Base-by-base conservation (phyloP, 2,888 invertebrate genomes). In the Caenorhabditis imperialis region DNA sequence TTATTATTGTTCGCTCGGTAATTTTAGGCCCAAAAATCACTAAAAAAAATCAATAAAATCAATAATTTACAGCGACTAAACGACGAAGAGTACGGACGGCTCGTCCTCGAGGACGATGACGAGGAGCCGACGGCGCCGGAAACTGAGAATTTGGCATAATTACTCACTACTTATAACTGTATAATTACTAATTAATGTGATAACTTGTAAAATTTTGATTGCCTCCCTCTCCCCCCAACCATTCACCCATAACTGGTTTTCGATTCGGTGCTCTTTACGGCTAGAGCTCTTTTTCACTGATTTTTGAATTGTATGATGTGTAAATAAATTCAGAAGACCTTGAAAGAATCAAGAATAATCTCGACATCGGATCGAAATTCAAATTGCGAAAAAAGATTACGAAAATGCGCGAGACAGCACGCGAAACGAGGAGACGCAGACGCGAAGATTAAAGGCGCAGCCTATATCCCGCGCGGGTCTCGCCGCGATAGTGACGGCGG, bases 61-160 rank as follows among this genome's bases (percentile, higher is more conserved):
- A 8, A 16, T 18, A 18, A 40, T 14, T 55, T 61, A 44, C 54
- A 72, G 72, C 58, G 61, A 14, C 67, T 67, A 57, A 47, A 54
- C 16, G 67, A 74, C 25, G 74, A 75, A 38, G 74, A 75, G 20
- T 75, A 75, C 38, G 69, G 74, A 18, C 37, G 74, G 14, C 53
- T 75, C n/a, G 63, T 75, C 4, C 42, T 75, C 5, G 69, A 75
- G n/a, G 69, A 69, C 2, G 74, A 74, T 18, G 74, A 75, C 25
- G 53, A 61, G 5, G 50, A 55, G 12, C 53, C 60, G 0, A 30
- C 40, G 10, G 16, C 38, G 0, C 38, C 23, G 12, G 57, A 67
- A 44, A 51, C 33, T 30, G 35, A 25, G 1, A n/a, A 23, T 6
- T 18, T 67, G 44, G 57, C 42, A 23, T 42, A 65, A 65, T 23